Evolutionary conservation across 2,113 vertebrate genomes (phyloP), one percentile per base, ranked within the genome.

Genomic region (Cyprinus carpio): DNA sequence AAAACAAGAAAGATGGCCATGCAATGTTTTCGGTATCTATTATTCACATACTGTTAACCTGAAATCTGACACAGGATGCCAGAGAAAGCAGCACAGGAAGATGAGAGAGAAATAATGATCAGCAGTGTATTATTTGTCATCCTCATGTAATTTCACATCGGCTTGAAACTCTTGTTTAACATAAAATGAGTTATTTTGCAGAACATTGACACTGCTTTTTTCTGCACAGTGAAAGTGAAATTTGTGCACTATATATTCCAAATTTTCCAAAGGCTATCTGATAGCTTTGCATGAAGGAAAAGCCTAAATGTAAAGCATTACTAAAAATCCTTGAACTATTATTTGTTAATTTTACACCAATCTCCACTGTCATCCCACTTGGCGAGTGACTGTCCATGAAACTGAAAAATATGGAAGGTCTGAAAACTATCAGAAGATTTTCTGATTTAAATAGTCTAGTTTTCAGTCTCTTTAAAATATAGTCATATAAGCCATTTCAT

Each of bases 31-130:
- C 0, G 20, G 20, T 5, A 40, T 60, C 9, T 40, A 27, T 16
- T 51, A 4, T 62, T 74, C 23, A 79, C 20, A 58, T 78, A 37
- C 54, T 78, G 54, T 60, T 60, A 78, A 78, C 16, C 29, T 34
- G 49, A 77, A n/a, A 78, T 58, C 51, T 58, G 16, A 56, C 27
- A 77, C 8, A 56, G 75, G 18, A 31, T 60, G 31, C 31, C 51
- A 60, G 31, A 37, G 31, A 78, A 60, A 78, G 76, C 29, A 60
- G 31, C 23, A 58, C 6, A 78, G 31, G 12, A 60, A 78, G 15
- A 77, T n/a, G 31, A 58, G 5, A 77, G 27, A 78, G 58, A 76
- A 56, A 37, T 8, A 12, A 40, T 5, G 1, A 12, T 60, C 58
- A 58, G 20, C 2, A 58, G 18, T 9, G 1, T 8, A 43, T 43